These are phyloP conservation scores for Campoplex nolae DNA, from an alignment of 2,888 invertebrate species.

Conservation along the genomic window DNA sequence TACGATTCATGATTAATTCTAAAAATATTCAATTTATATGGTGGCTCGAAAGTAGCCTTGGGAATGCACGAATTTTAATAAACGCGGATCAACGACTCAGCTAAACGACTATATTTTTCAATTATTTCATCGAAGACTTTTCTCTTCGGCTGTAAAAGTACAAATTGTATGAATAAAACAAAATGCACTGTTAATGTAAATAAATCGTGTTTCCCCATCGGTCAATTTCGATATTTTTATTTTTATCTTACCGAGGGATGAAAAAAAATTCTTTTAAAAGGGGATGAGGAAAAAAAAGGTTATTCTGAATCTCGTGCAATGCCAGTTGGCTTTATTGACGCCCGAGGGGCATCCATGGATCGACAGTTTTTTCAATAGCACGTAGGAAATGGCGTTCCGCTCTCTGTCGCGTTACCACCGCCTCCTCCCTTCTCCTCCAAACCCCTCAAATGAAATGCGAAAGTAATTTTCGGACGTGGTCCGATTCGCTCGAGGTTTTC, in stretches of 20 bases:
- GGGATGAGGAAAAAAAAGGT: slow-evolving; percentile 16
- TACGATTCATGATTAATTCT: neutral
- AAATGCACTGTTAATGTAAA: neutral
- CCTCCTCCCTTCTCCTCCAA: neutral
- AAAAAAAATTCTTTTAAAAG: neutral
- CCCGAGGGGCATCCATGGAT: slow-evolving; percentile 50
- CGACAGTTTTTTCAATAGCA: slow-evolving; percentile 48
- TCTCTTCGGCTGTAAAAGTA: neutral
- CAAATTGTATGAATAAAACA: neutral
- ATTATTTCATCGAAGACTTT: neutral
- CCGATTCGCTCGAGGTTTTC: slow-evolving; percentile 38
- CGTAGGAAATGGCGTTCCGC: slow-evolving; percentile 5
- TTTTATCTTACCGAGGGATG: neutral
- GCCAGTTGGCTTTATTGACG: slow-evolving; percentile 61
- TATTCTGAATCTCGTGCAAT: slow-evolving; percentile 41
- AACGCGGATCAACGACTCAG: neutral
- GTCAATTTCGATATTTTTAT: neutral
- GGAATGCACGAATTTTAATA: neutral
- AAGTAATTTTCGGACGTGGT: slow-evolving; percentile 59
- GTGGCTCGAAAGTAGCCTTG: neutral
- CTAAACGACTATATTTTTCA: neutral
- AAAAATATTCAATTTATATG: neutral
- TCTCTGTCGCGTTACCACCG: neutral
- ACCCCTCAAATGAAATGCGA: slow-evolving; percentile 43
- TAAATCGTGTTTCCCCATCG: neutral